Conservation (phyloP, 2,888 invertebrate species). For the Platycheirus rosarum region DNA sequence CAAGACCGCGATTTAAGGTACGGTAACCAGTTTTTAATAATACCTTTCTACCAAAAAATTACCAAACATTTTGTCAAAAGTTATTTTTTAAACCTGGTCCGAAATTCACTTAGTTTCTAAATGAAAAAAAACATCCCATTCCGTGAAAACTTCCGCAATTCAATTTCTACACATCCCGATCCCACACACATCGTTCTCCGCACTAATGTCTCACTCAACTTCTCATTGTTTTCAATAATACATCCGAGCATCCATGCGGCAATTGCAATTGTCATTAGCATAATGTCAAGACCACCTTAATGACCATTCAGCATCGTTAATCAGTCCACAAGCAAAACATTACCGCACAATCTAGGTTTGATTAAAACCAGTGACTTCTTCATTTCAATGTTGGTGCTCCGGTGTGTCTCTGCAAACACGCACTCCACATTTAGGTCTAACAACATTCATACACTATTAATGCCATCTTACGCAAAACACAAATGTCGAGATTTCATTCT, state of each 20-base stretch:
- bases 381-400: conserved; percentile 31
- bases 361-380: conserved; percentile 51
- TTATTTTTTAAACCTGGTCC: too few species aligned
- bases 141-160: neutral
- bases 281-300: conserved; percentile 59
- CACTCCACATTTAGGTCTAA: conserved; percentile 45
- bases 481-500: conserved; percentile 23
- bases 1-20: too few species aligned
- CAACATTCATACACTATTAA: conserved; percentile 60
- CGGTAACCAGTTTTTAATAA: too few species aligned
- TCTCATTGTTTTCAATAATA: conserved; percentile 8
- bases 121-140: neutral
- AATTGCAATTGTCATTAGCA: conserved; percentile 58
- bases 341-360: conserved; percentile 49
- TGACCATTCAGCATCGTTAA: conserved; percentile 46
- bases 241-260: conserved; percentile 29
- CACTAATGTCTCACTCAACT: conserved; percentile 11
- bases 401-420: conserved; percentile 17
- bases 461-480: conserved; percentile 58
- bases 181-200: neutral
- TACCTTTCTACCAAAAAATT: too few species aligned
- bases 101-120: neutral
- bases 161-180: neutral
- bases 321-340: conserved; percentile 45
- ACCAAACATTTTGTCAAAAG: too few species aligned